Evolutionary conservation across 2,113 vertebrate genomes (phyloP).

Genomic region (Formicarius rufipectus): DNA sequence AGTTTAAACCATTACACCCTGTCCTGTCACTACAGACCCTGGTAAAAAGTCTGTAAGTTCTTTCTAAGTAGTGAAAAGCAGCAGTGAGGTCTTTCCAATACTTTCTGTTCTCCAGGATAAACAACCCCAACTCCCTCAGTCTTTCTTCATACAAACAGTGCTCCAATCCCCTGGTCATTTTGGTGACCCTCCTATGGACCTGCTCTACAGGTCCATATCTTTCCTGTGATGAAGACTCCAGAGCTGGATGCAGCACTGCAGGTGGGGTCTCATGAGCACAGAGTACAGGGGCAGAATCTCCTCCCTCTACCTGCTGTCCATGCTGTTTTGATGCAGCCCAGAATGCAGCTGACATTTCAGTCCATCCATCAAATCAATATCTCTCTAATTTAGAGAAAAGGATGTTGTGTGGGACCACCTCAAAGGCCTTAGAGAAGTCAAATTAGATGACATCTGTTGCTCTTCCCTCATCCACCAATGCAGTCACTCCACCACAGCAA

Average conservation of each 20-base stretch:
- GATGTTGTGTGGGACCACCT: neutral
- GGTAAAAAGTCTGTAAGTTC: neutral
- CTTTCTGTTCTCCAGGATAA: neutral
- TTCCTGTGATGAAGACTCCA: neutral
- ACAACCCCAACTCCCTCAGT: neutral
- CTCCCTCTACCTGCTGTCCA: neutral
- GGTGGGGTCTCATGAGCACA: neutral
- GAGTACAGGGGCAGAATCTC: neutral
- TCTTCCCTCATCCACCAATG: neutral
- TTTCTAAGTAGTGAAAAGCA: neutral
- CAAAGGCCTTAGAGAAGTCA: neutral
- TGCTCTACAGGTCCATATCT: neutral
- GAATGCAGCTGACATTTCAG: neutral
- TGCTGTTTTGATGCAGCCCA: neutral
- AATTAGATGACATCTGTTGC: neutral
- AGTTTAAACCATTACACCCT: neutral
- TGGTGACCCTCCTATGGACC: neutral
- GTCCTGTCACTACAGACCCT: too few relatives aligned
- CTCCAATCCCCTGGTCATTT: neutral
- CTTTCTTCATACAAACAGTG: neutral
- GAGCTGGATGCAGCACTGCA: neutral
- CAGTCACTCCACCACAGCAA: neutral
- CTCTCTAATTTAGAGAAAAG: neutral
- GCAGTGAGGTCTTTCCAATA: neutral
- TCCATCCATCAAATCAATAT: neutral